Evolutionary conservation across 1,140 invertebrate genomes (phyloP).

Genomic region (Lamellibrachia luymesi): DNA sequence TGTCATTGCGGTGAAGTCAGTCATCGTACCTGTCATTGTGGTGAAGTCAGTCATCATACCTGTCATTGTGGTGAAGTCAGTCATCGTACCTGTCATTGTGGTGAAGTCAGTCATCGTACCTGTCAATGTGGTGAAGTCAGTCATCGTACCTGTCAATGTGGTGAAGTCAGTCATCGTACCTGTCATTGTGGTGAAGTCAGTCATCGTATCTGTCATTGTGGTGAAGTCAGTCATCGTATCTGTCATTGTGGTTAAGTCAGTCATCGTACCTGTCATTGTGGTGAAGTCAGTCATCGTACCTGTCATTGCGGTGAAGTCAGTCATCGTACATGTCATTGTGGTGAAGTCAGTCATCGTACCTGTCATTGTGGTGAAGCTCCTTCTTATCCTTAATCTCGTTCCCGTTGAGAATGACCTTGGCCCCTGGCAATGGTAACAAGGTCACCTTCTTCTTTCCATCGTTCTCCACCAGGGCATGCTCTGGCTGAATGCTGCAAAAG

Average conservation of each 20-base stretch:
- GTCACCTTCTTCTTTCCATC: slow-evolving; percentile 54
- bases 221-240: neutral
- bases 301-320: slow-evolving; percentile 34
- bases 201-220: slow-evolving; percentile 56
- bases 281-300: slow-evolving; percentile 62
- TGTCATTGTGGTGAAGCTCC: slow-evolving; percentile 64
- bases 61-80: neutral
- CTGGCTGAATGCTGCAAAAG: slow-evolving; percentile 60
- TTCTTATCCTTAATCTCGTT: slow-evolving; percentile 55
- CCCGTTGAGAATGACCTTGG: slow-evolving; percentile 64
- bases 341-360: slow-evolving; percentile 44
- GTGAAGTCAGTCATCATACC: neutral
- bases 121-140: slow-evolving; percentile 34
- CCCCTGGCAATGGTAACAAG: slow-evolving; percentile 57
- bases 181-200: slow-evolving; percentile 64
- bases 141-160: neutral
- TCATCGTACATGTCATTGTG: neutral
- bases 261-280: slow-evolving; percentile 57
- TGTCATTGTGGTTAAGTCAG: neutral
- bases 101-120: slow-evolving; percentile 62
- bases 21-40: too few species aligned
- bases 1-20: too few species aligned
- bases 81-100: slow-evolving; percentile 57
- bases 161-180: neutral
- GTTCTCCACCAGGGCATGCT: slow-evolving; percentile 61